A percentile compares a stretch with the other conserved stretches of the same genome.
Conservation (phyloP, 2,113 vertebrate species). For the Ciconia maguari region DNA sequence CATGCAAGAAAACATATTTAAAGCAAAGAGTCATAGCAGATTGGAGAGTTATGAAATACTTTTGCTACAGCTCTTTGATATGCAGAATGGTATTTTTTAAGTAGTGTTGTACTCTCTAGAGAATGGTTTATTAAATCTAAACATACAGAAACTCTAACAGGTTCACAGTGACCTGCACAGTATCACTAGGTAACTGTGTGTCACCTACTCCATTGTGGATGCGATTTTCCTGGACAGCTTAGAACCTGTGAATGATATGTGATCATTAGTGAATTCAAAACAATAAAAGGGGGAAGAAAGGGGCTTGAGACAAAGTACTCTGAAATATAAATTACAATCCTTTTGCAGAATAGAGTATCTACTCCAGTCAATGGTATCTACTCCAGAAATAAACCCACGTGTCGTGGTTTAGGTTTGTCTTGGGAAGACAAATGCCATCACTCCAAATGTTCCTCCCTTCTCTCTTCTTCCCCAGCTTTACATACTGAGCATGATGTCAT, state of each 20-base stretch:
- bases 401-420: too few relatives aligned
- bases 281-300: not conserved
- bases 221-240: not conserved
- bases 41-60: not conserved
- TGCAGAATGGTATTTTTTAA: not conserved
- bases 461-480: too few relatives aligned
- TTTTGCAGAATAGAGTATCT: not conserved
- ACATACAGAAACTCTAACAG: not conserved
- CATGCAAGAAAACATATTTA: not conserved
- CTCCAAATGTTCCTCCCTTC: too few relatives aligned
- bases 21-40: not conserved
- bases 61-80: not conserved
- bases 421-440: too few relatives aligned
- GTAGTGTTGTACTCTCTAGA: not conserved
- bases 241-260: not conserved
- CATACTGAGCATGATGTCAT: too few relatives aligned
- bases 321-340: not conserved
- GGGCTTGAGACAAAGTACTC: not conserved
- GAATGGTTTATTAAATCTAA: not conserved
- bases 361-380: not conserved
- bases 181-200: not conserved
- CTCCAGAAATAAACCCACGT: not conserved
- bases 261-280: not conserved
- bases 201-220: not conserved
- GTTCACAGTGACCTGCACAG: not conserved